Conservation (phyloP, 2,888 invertebrate species). For the Phymatocera aterrima region DNA sequence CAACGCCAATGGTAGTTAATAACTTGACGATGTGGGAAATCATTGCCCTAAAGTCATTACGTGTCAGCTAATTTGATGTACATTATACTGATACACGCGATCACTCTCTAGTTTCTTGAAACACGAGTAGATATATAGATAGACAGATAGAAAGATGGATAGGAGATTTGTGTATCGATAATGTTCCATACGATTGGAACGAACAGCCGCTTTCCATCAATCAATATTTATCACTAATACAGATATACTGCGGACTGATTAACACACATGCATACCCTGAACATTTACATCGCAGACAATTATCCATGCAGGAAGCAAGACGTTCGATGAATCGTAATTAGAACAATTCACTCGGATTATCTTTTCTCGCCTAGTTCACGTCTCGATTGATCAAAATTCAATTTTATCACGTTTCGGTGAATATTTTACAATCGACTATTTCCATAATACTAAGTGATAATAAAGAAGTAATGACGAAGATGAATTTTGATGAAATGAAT, state of each 20-base stretch:
- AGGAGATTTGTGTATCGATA: not conserved
- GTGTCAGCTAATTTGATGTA: constrained; percentile 41
- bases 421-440: too few species aligned
- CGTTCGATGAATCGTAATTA: too few species aligned
- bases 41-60: constrained; percentile 17
- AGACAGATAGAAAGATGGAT: not conserved
- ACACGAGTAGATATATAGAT: constrained; percentile 6
- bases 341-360: too few species aligned
- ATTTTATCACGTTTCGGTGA: too few species aligned
- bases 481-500: too few species aligned
- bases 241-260: not conserved
- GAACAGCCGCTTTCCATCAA: not conserved
- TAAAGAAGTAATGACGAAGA: too few species aligned
- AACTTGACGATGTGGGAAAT: constrained; percentile 36
- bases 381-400: too few species aligned
- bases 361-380: too few species aligned
- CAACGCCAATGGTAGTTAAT: constrained; percentile 27
- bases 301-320: too few species aligned
- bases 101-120: not conserved
- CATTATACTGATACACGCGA: constrained; percentile 5
- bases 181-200: not conserved
- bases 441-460: too few species aligned
- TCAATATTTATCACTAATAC: constrained; percentile 27
- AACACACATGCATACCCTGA: not conserved
- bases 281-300: not conserved